Evolutionary conservation across 2,888 invertebrate species (phyloP).

Genomic region (Homarus gammarus): DNA sequence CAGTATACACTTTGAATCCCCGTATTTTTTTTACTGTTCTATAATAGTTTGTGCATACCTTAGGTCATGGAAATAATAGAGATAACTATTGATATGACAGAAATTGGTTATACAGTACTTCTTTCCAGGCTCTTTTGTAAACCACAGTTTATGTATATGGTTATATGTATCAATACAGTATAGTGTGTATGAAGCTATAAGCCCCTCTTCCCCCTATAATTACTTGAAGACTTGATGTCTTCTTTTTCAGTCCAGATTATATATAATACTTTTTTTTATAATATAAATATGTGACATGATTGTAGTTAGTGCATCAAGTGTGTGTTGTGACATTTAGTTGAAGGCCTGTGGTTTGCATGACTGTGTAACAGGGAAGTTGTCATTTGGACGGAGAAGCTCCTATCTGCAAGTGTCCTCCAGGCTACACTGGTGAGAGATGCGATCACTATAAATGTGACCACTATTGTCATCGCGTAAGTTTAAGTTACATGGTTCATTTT

Average conservation of each 20-base stretch:
- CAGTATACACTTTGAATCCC: too few relatives aligned
- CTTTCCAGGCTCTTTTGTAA: background rate
- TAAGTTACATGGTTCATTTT: too few relatives aligned
- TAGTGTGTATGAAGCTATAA: background rate
- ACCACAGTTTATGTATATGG: background rate
- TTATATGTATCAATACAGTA: background rate
- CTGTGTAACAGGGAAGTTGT: slow-evolving; percentile 66
- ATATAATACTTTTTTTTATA: background rate
- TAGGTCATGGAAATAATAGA: too few relatives aligned
- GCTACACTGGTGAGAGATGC: slow-evolving; percentile 70
- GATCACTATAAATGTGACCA: slow-evolving; percentile 55
- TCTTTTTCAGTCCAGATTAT: background rate
- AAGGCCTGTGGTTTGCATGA: slow-evolving; percentile 24
- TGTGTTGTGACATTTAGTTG: slow-evolving; percentile 13
- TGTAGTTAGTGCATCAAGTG: background rate
- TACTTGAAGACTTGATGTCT: too few relatives aligned
- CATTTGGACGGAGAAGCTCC: slow-evolving; percentile 54
- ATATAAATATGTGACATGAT: background rate
- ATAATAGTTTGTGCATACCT: too few relatives aligned
- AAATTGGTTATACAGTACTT: background rate
- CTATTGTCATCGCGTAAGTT: slow-evolving; percentile 64
- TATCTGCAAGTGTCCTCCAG: slow-evolving; percentile 61
- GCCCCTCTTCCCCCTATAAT: too few relatives aligned
- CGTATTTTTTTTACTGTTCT: too few relatives aligned
- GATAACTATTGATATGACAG: too few relatives aligned